These are phyloP conservation scores for Macroglossus sobrinus DNA, from an alignment of 2,113 vertebrate genomes.

Conservation along the genomic window DNA sequence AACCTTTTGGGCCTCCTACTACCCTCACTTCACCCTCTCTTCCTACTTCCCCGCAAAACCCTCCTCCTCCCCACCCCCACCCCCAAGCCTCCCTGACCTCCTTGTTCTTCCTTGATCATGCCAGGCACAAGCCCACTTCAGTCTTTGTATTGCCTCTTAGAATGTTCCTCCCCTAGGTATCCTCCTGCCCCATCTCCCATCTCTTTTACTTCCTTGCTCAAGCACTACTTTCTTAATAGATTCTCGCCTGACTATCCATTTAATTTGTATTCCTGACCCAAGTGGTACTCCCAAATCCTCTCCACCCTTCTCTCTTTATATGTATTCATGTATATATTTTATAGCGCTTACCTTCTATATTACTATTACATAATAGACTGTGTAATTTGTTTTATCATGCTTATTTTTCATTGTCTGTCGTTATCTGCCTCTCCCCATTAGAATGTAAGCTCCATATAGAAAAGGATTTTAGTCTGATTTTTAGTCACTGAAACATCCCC, in stretches of 20 bases:
- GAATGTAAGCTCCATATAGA: background rate
- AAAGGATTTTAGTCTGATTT: background rate
- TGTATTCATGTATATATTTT: background rate
- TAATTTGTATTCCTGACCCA: background rate
- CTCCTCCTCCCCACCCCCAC: too few species aligned
- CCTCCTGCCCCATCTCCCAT: background rate
- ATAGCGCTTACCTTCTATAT: background rate
- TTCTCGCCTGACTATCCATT: background rate
- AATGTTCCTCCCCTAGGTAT: background rate
- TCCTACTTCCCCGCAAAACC: too few species aligned
- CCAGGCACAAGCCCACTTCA: background rate
- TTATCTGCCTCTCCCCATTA: background rate
- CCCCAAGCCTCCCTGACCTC: background rate
- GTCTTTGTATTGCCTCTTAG: background rate
- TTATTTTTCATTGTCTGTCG: background rate
- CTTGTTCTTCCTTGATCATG: background rate
- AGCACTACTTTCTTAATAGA: background rate
- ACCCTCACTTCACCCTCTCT: background rate
- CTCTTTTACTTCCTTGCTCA: background rate
- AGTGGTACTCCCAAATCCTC: background rate
- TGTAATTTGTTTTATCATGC: background rate
- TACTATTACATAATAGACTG: background rate
- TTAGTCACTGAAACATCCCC: background rate
- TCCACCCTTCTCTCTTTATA: background rate
- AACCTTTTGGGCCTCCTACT: too few species aligned